Evolutionary conservation across 2,888 invertebrate genomes (phyloP).

Genomic region (Drosophila aldrichi): DNA sequence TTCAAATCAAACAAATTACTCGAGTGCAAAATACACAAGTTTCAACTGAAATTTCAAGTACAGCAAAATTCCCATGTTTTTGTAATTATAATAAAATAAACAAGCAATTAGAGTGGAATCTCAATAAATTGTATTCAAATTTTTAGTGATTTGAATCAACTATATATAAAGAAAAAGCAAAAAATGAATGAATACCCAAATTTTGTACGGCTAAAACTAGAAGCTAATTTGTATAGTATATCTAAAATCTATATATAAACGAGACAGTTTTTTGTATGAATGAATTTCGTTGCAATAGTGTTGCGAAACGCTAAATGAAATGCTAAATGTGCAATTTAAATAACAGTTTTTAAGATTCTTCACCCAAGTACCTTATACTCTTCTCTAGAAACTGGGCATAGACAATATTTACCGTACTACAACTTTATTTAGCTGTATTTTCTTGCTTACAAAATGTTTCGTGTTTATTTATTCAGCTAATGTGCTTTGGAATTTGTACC

Average conservation of each 20-base stretch:
- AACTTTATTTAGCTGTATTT: slow-evolving; percentile 9
- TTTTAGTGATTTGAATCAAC: too few species aligned
- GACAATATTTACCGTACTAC: not conserved
- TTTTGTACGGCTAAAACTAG: not conserved
- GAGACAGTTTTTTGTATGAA: not conserved
- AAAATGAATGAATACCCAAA: not conserved
- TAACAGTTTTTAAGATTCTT: not conserved
- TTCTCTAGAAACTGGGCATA: not conserved
- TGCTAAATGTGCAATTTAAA: not conserved
- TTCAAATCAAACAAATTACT: not conserved
- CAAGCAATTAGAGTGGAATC: not conserved
- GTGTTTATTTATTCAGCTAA: slow-evolving; percentile 10
- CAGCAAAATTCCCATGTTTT: not conserved
- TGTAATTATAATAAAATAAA: not conserved
- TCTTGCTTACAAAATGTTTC: not conserved
- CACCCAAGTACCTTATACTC: not conserved
- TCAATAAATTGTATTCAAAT: too few species aligned
- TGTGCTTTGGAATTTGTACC: slow-evolving; percentile 47
- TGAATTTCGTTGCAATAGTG: not conserved
- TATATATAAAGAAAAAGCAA: too few species aligned
- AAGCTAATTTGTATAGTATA: not conserved
- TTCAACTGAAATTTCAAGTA: slow-evolving; percentile 10
- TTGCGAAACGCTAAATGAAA: not conserved
- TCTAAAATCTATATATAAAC: not conserved
- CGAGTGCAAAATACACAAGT: slow-evolving; percentile 12